Percentiles rank a stretch among this genome's conserved stretches.
phyloP scores from a whole-genome alignment of 2,888 invertebrate species.

The Drosophila fulvimacula region DNA sequence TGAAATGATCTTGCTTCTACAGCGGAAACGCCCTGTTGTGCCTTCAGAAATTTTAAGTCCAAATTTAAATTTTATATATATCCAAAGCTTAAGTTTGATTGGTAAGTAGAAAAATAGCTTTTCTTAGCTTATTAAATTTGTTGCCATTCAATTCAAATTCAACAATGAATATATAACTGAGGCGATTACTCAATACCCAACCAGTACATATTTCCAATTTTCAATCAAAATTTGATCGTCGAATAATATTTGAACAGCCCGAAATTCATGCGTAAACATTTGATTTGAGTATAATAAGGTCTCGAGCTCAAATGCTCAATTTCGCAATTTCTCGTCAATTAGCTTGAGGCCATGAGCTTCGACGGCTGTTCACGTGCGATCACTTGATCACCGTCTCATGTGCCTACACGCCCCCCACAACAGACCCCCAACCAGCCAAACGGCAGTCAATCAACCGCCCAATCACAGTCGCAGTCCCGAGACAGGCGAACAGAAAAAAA shows the following conservation, averaged over 20 bases:
- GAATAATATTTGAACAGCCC: conserved; percentile 1
- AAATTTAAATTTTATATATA: too few relatives aligned
- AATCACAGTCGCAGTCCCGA: conserved; percentile 37
- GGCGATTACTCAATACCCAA: not conserved
- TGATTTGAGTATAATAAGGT: conserved; percentile 29
- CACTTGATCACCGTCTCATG: conserved; percentile 67
- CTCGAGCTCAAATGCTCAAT: conserved; percentile 29
- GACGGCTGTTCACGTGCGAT: conserved; percentile 72
- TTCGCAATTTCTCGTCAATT: conserved; percentile 47
- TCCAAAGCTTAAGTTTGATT: too few relatives aligned
- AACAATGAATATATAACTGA: not conserved
- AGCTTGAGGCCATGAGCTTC: conserved; percentile 25
- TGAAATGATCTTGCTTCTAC: not conserved
- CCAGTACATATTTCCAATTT: not conserved
- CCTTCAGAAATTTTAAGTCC: too few relatives aligned
- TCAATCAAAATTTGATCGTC: not conserved
- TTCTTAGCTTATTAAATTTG: too few relatives aligned
- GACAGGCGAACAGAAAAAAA: conserved; percentile 8
- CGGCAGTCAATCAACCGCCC: conserved; percentile 32
- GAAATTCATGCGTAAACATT: conserved; percentile 29
- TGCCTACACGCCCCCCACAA: conserved; percentile 42
- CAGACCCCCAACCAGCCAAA: not conserved
- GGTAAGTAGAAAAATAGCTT: too few relatives aligned
- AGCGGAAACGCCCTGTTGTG: too few relatives aligned
- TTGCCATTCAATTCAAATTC: too few relatives aligned